phyloP scores from a whole-genome alignment of 1,140 invertebrate genomes.

The Berghia stephanieae region DNA sequence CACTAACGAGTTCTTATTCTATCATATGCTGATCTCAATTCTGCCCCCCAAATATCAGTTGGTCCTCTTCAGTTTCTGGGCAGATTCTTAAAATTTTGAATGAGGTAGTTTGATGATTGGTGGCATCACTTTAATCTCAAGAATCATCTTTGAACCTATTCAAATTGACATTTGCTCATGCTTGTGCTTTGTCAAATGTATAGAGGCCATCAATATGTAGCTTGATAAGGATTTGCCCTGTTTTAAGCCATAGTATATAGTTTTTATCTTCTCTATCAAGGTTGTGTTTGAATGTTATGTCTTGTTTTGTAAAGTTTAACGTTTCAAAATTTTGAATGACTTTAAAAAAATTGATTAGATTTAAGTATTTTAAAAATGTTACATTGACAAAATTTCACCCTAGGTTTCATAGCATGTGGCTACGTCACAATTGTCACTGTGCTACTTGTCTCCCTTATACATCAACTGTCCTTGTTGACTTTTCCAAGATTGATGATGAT shows the following conservation, averaged over 20 bases:
- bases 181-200: too few relatives aligned
- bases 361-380: neutral
- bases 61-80: too few relatives aligned
- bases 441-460: neutral
- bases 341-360: neutral
- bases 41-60: too few relatives aligned
- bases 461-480: constrained; percentile 4
- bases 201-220: too few relatives aligned
- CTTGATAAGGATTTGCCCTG: neutral
- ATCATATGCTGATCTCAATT: too few relatives aligned
- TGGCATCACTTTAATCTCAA: too few relatives aligned
- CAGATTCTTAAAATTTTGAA: too few relatives aligned
- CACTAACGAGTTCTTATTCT: too few relatives aligned
- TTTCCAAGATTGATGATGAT: neutral
- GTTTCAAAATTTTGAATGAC: neutral
- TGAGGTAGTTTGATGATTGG: too few relatives aligned
- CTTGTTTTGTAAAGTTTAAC: neutral
- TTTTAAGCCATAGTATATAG: neutral
- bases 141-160: too few relatives aligned
- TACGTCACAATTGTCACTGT: constrained; percentile 10
- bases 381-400: neutral
- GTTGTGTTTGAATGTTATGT: neutral
- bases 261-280: neutral
- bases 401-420: constrained; percentile 9
- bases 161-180: too few relatives aligned